A percentile compares a stretch with the other conserved stretches of the same genome.
phyloP scores from a whole-genome alignment of 1,140 invertebrate species.

The Antheraea mylitta region DNA sequence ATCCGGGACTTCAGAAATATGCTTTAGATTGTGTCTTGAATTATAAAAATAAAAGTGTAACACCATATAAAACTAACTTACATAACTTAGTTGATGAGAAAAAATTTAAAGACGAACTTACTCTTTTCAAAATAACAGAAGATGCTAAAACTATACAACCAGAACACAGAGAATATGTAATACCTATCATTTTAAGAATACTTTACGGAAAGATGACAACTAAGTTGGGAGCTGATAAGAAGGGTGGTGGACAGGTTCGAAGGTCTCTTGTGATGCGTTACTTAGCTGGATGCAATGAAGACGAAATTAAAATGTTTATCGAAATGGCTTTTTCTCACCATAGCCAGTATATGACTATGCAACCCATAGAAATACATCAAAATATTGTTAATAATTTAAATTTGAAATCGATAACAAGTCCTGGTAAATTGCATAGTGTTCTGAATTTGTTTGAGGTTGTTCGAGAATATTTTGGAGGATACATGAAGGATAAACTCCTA shows the following conservation, averaged over 20 bases:
- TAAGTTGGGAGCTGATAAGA: constrained; percentile 88
- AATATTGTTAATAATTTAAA: constrained; percentile 76
- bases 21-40: constrained; percentile 91
- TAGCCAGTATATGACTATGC: constrained; percentile 81
- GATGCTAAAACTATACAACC: constrained; percentile 83
- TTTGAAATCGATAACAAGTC: constrained; percentile 82
- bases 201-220: constrained; percentile 94
- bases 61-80: constrained; percentile 88
- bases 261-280: constrained; percentile 91
- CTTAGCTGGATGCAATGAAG: constrained; percentile 87
- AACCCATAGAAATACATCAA: constrained; percentile 66
- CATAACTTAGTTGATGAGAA: constrained; percentile 91
- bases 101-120: constrained; percentile 91
- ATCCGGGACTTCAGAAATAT: constrained; percentile 88
- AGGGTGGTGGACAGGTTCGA: constrained; percentile 82
- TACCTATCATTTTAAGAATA: constrained; percentile 91
- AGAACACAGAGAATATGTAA: constrained; percentile 87
- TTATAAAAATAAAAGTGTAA: constrained; percentile 88
- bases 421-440: constrained; percentile 86
- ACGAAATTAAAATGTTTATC: constrained; percentile 89
- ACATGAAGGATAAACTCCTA: constrained; percentile 84
- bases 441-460: constrained; percentile 89
- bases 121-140: constrained; percentile 87
- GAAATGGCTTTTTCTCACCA: constrained; percentile 91
- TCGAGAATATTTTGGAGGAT: constrained; percentile 91